Percentiles rank a stretch among this genome's conserved stretches.
phyloP scores from a whole-genome alignment of 2,797 vertebrate species.

The Pogonophryne albipinna region DNA sequence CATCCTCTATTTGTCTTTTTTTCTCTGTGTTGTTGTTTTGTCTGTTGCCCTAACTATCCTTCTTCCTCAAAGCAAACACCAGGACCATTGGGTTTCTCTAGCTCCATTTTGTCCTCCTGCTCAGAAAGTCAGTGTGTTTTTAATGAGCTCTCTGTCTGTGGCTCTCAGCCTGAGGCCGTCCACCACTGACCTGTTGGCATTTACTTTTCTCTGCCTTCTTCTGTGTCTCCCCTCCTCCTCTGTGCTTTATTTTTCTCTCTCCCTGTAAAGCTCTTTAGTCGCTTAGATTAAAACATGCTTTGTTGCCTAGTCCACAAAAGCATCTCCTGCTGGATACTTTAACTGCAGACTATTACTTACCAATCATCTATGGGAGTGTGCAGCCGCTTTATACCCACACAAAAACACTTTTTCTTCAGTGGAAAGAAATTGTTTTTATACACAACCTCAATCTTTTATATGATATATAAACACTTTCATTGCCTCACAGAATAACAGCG shows the following conservation, averaged over 20 bases:
- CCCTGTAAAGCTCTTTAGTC: conserved; percentile 41
- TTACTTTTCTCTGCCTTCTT: conserved; percentile 64
- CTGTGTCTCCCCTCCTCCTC: conserved; percentile 37
- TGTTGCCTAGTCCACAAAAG: conserved; percentile 40
- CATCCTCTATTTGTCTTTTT: conserved; percentile 61
- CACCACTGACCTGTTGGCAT: conserved; percentile 81
- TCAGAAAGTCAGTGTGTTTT: conserved; percentile 76
- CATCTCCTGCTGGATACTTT: conserved; percentile 25
- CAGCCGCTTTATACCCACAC: conserved; percentile 12
- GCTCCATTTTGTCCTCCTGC: conserved; percentile 63
- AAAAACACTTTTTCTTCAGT: conserved; percentile 20
- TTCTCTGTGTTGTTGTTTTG: conserved; percentile 58
- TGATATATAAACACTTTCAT: conserved; percentile 30
- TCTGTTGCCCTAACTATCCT: conserved; percentile 44
- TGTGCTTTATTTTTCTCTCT: conserved; percentile 9
- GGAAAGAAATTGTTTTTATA: conserved; percentile 22
- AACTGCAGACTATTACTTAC: conserved; percentile 41
- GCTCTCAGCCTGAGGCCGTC: conserved; percentile 74
- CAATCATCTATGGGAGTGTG: conserved; percentile 1
- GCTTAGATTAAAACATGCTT: conserved; percentile 60
- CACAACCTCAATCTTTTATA: conserved; percentile 20
- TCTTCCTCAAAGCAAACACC: conserved; percentile 54
- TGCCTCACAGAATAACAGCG: conserved; percentile 19
- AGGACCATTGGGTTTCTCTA: conserved; percentile 60
- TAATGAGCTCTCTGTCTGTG: conserved; percentile 82